Evolutionary conservation across 2,888 invertebrate species (phyloP), one percentile per base, ranked within the genome.

Genomic region (Norana najaformis): DNA sequence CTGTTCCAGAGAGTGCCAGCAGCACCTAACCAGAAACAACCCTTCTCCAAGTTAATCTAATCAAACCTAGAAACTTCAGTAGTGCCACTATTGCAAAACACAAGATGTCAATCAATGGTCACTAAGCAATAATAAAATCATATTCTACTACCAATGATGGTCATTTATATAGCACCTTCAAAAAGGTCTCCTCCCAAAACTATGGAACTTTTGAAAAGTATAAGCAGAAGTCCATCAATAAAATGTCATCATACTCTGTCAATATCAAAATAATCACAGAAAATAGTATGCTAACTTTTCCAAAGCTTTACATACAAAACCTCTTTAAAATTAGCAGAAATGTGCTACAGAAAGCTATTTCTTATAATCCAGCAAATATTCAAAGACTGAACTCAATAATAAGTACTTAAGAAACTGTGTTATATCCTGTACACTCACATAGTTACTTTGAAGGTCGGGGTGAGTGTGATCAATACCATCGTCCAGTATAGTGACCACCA

Each of bases 391-490:
- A 39, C 41, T n/a, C 41, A 39, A 13, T 5, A 89, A n/a, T 89
- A 4, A 89, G 18, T 47, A 36, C 38, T 89, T 37, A 30, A 8
- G 34, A 36, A 16, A 83, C 16, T 38, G n/a, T 23, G 30, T 35
- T 38, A 39, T n/a, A 88, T 39, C 30, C 69, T 69, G 82, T 34
- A 89, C 39, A 93, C 94, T 93, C 92, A 95, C 95, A 93, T 95
- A 95, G 91, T 95, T 95, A 14, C 91, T 90, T 8, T 89, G 90
- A 85, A 95, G 92, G 91, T 95, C 95, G 0, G 94, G 93, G 92
- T 95, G 95, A 0, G 92, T 93, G 91, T 95, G 94, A 90, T 95
- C 95, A 8, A 95, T 92, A 0, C 95, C 95, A 92, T 95, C 95
- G 91, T 95, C 95, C 89, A 95, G 92, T 34, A 95, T 93, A 36